phyloP scores from a whole-genome alignment of 2,113 vertebrate genomes.

The Gymnobelideus leadbeateri region DNA sequence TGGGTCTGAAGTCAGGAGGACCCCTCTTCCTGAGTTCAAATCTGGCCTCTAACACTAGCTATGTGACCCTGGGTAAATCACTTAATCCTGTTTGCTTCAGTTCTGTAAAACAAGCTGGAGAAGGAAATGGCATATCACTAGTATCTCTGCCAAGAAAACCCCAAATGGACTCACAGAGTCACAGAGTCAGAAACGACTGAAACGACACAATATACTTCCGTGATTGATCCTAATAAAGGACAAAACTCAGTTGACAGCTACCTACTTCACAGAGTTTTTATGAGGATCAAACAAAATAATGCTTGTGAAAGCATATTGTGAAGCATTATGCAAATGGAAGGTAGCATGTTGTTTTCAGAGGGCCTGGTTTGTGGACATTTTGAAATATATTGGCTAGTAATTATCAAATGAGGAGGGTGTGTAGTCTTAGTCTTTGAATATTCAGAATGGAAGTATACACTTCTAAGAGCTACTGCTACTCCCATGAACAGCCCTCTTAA shows the following conservation, averaged over 20 bases:
- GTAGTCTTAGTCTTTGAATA: background rate
- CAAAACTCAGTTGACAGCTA: background rate
- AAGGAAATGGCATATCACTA: background rate
- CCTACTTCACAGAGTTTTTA: background rate
- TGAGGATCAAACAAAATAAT: background rate
- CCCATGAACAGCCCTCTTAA: background rate
- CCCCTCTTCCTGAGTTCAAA: background rate
- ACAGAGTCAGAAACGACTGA: background rate
- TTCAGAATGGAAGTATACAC: background rate
- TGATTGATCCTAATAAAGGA: background rate
- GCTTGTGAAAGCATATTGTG: background rate
- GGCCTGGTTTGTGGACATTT: background rate
- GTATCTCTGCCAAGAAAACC: background rate
- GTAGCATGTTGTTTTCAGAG: background rate
- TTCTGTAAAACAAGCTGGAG: background rate
- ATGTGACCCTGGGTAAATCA: background rate
- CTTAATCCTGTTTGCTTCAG: background rate
- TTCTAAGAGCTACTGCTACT: background rate
- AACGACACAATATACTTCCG: background rate
- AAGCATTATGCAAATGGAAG: constrained; percentile 13
- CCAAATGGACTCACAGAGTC: background rate
- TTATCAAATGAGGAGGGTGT: too few species aligned
- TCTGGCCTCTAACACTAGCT: background rate
- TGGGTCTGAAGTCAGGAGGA: background rate
- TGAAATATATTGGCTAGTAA: background rate